Base-by-base conservation (phyloP, 2,888 invertebrate species). In the Andrena hattorfiana region DNA sequence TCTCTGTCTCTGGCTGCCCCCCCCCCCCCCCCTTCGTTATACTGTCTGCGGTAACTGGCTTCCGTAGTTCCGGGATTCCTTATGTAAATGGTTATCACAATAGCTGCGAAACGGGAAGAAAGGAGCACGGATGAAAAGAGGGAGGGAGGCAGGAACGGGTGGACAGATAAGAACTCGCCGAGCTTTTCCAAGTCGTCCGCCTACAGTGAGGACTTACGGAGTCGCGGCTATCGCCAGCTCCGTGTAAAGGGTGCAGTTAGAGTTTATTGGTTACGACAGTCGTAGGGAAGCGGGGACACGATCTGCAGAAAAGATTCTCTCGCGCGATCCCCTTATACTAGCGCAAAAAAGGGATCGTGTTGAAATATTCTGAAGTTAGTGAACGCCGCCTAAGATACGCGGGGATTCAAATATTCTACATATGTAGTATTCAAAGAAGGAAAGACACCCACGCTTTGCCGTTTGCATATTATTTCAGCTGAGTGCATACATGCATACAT, bases 31-130 rank as follows among this genome's bases (percentile, higher is more conserved):
- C 32, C 62, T 79, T 42, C 70, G 67, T 64, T 81, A 77, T 76
- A 81, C 81, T 87, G 85, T 85, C 85, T 77, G 87, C 83, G 83
- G 86, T 86, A 86, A 90, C 84, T 89, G 87, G 90, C 86, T 82
- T 75, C 83, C 86, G 82, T 85, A 82, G 86, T 87, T 89, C 88
- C 89, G 85, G 83, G 90, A 92, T 91, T 89, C 88, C 90, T 90
- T 92, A 90, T 91, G 89, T 89, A 89, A 92, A 91, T 90, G 91
- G 90, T 90, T 92, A 92, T 92, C 91, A 85, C 90, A 90, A 91
- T 92, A 89, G 91, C 89, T 85, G 89, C 87, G 82, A 92, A 90
- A 87, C 84, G 89, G 79, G 82, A 72, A 64, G 48, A 35, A 16
- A 42, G 62, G 42, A 42, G 35, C 42, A 13, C 16, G 54, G 49